Base-by-base conservation (phyloP, 2,888 invertebrate species). In the Lasius platythorax region DNA sequence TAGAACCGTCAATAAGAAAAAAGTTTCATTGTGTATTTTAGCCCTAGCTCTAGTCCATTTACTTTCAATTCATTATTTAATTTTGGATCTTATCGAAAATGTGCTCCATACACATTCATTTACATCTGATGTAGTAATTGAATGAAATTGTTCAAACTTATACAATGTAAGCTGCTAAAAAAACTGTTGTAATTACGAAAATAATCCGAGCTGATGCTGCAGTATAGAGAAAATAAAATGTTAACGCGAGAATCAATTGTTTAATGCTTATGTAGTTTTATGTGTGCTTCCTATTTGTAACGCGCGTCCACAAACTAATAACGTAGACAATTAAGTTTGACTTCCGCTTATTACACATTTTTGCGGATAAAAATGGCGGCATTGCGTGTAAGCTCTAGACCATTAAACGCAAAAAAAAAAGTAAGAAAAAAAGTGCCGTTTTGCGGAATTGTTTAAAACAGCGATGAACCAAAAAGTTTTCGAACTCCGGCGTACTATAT, bases 261-360 rank as follows among this genome's bases (percentile, higher is more conserved):
- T 72, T 37, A 61, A 46, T 46, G 18, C 23, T 1, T 37, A 15
- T 23, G 28, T 28, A 79, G 4, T 61, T 72, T 79, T 79, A 72
- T 79, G 18, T 18, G 18, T 18, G 33, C 18, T 56, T 12, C 6
- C 28, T 12, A 23, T 70, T 70, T 79, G 43, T 30, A 70, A 30
- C 28, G 5, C 3, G 28, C 3, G 2, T 37, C 12, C 23, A 43
- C 72, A 61, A 61, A 70, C 33, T 70, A 79, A 70, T 11, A 72
- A 72, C 46, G 18, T 46, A 33, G n/a, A n/a, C 40, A 67, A 40
- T 78, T 12, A 53, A 43, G 58, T 23, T 79, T 61, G 33, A n/a
- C 11, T 66, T 76, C 4, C 61, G 61, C 50, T 83, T 67, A 58
- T 67, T 56, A 23, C 28, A 67, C 58, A 18, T 67, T 79, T 68